Base-by-base conservation (phyloP, 2,797 vertebrate genomes). In the Phylloscopus collybita region DNA sequence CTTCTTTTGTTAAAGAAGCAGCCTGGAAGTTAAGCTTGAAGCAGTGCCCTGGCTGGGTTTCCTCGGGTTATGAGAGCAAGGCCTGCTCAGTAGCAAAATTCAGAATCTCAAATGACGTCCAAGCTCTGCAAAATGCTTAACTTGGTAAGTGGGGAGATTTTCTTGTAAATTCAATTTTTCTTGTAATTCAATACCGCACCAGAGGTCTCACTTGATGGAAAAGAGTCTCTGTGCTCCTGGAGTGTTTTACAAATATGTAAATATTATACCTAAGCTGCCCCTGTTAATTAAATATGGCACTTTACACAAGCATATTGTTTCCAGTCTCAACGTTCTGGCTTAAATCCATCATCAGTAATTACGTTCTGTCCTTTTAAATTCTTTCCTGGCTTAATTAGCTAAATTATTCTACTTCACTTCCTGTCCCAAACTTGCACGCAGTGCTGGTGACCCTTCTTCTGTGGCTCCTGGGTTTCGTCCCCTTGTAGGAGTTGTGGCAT, bases 181-280 rank as follows among this genome's bases (percentile, higher is more conserved):
- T 78, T 96, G 94, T 92, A 93, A 96, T 81, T 92, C 73, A 66
- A 76, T 86, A 81, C 82, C 0, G 36, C 92, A 93, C 61, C 92
- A 84, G 85, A 88, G 90, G 87, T 93, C 91, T 94, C 73, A 62
- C 76, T 91, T 73, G 87, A 81, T 73, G 90, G 94, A 84, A 95
- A 95, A 93, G 93, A 96, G 87, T 49, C 82, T 90, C 91, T 90
- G 69, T 67, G 87, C 88, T 93, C 66, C 90, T 92, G 91, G 94
- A 94, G 85, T 93, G 94, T 76, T 94, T 96, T 95, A 94, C 95
- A 96, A 92, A 95, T 93, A 96, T 91, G 91, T 93, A 95, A 95
- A 97, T 96, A 96, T 84, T 93, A 88, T 91, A 97, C 87, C 92
- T 93, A 91, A 83, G 86, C 80, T 94, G 86, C 85, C 82, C 66